Evolutionary conservation across 2,113 vertebrate genomes (phyloP), one percentile per base, ranked within the genome.

Genomic region (Pygoscelis antarcticus): DNA sequence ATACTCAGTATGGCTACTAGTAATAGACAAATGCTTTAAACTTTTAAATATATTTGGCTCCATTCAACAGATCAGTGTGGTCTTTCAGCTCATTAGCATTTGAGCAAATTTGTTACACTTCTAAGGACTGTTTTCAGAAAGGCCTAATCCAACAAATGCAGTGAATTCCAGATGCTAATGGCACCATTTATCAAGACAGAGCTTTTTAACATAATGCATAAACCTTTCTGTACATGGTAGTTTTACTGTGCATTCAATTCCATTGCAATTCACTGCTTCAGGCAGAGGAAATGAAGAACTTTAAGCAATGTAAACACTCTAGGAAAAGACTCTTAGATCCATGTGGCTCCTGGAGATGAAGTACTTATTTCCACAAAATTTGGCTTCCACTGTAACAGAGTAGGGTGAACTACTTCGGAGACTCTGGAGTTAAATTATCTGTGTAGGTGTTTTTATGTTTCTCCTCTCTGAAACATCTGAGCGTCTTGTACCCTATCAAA

Each of bases 161-260:
- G 93, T 68, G 97, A 97, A 97, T 98, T 97, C 97, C 97, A 96
- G 96, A 95, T 94, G 94, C 95, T 98, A 98, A 98, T 98, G 97
- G 97, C 89, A 92, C 96, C 96, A 98, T 98, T 98, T 97, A 97
- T 98, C 98, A 98, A 96, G 91, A 92, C 90, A 96, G 94, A 83
- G 80, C 96, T 96, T 97, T 98, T 98, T 98, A 97, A 97, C 96
- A 96, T 98, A 97, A 98, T 96, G 97, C 97, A 97, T 96, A 98
- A 98, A 98, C 97, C 98, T 98, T 97, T 94, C 92, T 42, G 42
- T 98, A 65, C 94, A 87, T 74, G 96, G 96, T 95, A 96, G 82
- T 98, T 98, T 97, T 87, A 95, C 96, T 96, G 36, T 87, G 95
- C 96, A 82, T 96, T 98, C 96, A 97, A 97, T 98, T 98, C 97